phyloP scores from a whole-genome alignment of 1,140 invertebrate genomes.

The Bombus polaris region DNA sequence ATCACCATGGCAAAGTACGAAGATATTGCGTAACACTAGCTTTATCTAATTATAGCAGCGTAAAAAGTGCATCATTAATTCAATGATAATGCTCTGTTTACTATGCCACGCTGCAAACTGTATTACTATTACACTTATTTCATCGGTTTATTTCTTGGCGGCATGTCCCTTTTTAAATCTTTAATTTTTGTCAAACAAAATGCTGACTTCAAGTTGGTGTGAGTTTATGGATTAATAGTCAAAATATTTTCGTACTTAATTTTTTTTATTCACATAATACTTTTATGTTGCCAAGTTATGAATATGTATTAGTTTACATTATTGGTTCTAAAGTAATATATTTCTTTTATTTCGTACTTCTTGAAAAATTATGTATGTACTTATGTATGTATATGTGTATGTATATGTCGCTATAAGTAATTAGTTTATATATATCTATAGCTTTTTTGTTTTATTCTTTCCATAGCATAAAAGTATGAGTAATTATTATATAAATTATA shows the following conservation, averaged over 20 bases:
- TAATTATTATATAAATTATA: not conserved
- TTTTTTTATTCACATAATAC: not conserved
- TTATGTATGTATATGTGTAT: not conserved
- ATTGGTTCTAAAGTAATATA: not conserved
- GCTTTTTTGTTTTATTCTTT: not conserved
- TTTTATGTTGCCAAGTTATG: not conserved
- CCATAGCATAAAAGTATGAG: not conserved
- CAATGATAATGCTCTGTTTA: conserved; percentile 68
- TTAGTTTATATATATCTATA: conserved; percentile 2
- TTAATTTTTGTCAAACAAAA: conserved; percentile 72
- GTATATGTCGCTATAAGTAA: not conserved
- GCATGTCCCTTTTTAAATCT: conserved; percentile 75
- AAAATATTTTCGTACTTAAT: not conserved
- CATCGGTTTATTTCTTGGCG: conserved; percentile 29
- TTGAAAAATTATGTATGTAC: not conserved
- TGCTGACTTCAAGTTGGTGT: conserved; percentile 73
- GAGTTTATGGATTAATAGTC: conserved; percentile 54
- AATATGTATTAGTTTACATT: not conserved
- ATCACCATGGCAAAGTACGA: conserved; percentile 81
- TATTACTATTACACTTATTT: conserved; percentile 18
- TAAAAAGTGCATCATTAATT: conserved; percentile 49
- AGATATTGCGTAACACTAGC: conserved; percentile 65
- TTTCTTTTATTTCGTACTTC: not conserved
- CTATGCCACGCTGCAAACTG: conserved; percentile 43
- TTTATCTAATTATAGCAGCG: conserved; percentile 73